Conservation (phyloP, 2,797 vertebrate species). For the Schizopygopsis malacanthus region DNA sequence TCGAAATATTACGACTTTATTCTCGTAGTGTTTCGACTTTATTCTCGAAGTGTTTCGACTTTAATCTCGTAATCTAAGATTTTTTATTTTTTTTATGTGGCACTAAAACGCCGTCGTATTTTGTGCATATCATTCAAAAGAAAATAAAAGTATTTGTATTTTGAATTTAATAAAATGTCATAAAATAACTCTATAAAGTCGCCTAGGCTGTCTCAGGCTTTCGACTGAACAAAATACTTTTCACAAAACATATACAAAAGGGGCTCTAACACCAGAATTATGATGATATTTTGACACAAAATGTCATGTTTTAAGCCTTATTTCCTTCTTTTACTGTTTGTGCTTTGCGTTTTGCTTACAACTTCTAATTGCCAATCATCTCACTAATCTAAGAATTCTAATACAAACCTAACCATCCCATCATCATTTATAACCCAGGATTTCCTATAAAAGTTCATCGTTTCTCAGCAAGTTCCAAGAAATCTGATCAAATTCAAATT, state of each 20-base stretch:
- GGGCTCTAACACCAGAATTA: not conserved
- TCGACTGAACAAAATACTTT: not conserved
- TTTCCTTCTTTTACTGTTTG: conserved; percentile 41
- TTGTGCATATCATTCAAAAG: not conserved
- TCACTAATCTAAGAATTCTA: conserved; percentile 22
- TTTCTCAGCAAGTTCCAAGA: not conserved
- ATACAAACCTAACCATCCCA: conserved; percentile 19
- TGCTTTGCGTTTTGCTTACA: conserved; percentile 71
- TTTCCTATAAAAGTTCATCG: not conserved
- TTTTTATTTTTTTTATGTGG: too few species aligned
- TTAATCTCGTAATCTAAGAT: too few species aligned
- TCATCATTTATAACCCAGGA: conserved; percentile 1
- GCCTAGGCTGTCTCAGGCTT: too few species aligned
- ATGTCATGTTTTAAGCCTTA: not conserved
- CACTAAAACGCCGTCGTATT: too few species aligned
- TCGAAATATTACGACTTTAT: too few species aligned
- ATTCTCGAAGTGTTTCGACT: too few species aligned
- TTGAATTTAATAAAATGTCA: not conserved
- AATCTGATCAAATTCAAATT: not conserved
- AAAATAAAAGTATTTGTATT: not conserved
- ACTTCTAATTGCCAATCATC: conserved; percentile 63
- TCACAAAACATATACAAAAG: not conserved
- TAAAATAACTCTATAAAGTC: not conserved
- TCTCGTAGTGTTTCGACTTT: too few species aligned
- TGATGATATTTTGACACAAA: not conserved